A percentile compares a stretch with the other conserved stretches of the same genome.
These are phyloP conservation scores for Psettodes erumei DNA, from an alignment of 2,113 vertebrate genomes.

Conservation along the genomic window DNA sequence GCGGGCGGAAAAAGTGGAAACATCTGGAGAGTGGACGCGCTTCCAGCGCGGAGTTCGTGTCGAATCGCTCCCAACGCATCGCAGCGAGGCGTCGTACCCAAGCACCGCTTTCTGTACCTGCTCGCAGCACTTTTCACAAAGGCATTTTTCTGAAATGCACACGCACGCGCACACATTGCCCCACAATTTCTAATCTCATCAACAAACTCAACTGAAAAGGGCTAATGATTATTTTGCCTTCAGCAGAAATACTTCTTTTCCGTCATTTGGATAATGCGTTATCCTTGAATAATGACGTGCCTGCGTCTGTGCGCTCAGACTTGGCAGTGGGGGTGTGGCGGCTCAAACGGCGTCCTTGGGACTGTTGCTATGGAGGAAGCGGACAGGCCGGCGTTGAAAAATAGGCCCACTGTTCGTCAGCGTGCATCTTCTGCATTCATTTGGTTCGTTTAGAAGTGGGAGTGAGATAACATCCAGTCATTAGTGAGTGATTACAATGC, in stretches of 20 bases:
- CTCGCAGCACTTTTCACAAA: conserved; percentile 3
- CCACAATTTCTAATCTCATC: conserved; percentile 10
- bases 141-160: conserved; percentile 12
- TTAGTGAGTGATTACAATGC: conserved; percentile 79
- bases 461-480: conserved; percentile 79
- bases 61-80: conserved; percentile 1
- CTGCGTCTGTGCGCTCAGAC: background rate
- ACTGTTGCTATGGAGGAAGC: conserved; percentile 65
- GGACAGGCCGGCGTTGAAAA: conserved; percentile 60
- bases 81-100: background rate
- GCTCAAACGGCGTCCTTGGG: conserved; percentile 59
- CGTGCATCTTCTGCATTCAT: conserved; percentile 69
- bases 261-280: background rate
- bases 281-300: conserved; percentile 36
- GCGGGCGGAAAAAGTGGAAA: background rate
- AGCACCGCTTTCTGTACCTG: background rate
- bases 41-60: background rate
- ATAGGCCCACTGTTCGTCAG: conserved; percentile 68
- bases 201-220: background rate
- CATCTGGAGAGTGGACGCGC: background rate
- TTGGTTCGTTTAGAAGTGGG: conserved; percentile 77
- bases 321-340: background rate
- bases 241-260: conserved; percentile 8
- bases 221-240: conserved; percentile 16
- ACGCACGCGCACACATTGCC: background rate